Conservation (phyloP, 2,113 vertebrate genomes). For the Hippopotamus amphibius region DNA sequence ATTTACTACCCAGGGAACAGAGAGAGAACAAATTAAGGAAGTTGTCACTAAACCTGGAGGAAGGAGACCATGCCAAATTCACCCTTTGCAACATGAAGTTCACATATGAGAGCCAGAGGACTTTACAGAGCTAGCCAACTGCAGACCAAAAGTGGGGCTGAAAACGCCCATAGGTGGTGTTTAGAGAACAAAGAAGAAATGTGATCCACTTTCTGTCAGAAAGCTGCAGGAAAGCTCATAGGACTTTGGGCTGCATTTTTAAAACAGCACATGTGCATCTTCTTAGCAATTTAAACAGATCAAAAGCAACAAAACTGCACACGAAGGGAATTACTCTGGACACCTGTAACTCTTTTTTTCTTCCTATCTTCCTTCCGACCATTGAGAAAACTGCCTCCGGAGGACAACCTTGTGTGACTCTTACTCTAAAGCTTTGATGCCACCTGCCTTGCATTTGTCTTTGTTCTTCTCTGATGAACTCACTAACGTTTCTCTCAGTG, state of each 20-base stretch:
- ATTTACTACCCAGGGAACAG: neutral
- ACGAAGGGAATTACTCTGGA: neutral
- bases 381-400: neutral
- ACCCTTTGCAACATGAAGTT: neutral
- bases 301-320: neutral
- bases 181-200: neutral
- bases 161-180: neutral
- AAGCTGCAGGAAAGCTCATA: neutral
- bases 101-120: neutral
- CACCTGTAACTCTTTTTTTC: neutral
- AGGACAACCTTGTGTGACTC: neutral
- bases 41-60: neutral
- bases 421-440: neutral
- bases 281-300: neutral
- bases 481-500: neutral
- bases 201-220: neutral
- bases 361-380: neutral
- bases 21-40: slow-evolving; percentile 69
- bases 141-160: neutral
- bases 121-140: neutral
- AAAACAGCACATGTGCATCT: neutral
- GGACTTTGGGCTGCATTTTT: neutral
- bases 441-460: neutral
- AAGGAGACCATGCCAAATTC: slow-evolving; percentile 27
- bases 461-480: neutral